A percentile compares a stretch with the other conserved stretches of the same genome.
Conservation (phyloP, 2,888 invertebrate species). For the Megastigmus dorsalis region DNA sequence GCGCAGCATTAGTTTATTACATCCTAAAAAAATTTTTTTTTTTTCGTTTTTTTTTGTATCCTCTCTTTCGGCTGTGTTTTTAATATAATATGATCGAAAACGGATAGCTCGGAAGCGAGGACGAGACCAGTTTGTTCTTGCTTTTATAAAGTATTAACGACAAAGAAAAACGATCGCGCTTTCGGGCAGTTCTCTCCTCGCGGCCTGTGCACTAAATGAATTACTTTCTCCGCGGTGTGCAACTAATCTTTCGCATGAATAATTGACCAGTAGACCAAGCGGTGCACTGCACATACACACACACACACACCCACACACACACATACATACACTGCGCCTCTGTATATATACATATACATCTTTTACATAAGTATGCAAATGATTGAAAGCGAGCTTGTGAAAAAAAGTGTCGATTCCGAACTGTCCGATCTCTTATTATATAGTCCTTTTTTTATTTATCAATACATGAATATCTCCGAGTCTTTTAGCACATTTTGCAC, state of each 20-base stretch:
- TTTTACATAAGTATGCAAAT: conserved; percentile 23
- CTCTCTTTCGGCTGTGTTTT: conserved; percentile 23
- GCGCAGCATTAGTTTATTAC: too few species aligned
- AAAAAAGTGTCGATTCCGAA: conserved; percentile 12
- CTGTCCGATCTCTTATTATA: conserved; percentile 27
- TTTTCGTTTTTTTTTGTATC: conserved; percentile 29
- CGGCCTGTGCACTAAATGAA: too few species aligned
- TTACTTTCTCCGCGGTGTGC: conserved; percentile 23
- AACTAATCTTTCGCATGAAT: conserved; percentile 2
- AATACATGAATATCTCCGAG: conserved; percentile 32
- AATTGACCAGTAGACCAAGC: not conserved
- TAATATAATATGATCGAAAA: not conserved
- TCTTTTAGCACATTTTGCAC: conserved; percentile 50
- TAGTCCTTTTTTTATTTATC: too few species aligned
- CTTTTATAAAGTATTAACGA: too few species aligned
- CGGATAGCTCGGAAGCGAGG: conserved; percentile 13
- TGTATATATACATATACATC: not conserved
- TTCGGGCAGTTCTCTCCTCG: too few species aligned
- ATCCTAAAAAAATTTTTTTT: not conserved
- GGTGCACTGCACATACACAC: too few species aligned
- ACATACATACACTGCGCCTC: too few species aligned
- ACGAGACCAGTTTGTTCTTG: too few species aligned
- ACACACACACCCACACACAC: too few species aligned
- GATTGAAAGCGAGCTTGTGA: conserved; percentile 21
- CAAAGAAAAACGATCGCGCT: too few species aligned